Conservation (phyloP, 2,113 vertebrate genomes). For the Lota lota region DNA sequence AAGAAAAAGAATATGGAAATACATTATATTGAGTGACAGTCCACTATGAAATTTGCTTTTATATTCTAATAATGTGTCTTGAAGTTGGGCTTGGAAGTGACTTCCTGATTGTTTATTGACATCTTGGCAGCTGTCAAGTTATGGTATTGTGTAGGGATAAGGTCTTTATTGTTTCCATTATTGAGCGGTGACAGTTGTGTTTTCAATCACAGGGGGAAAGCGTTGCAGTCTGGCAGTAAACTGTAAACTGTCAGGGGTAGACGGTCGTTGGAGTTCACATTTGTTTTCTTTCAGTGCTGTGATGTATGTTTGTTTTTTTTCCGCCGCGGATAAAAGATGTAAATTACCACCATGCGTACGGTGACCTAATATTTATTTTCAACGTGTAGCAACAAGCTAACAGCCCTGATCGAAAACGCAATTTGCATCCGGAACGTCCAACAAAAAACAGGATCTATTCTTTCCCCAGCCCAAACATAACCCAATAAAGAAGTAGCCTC, state of each 20-base stretch:
- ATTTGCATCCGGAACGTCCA: no score
- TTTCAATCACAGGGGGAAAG: constrained; percentile 45
- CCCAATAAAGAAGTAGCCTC: no score
- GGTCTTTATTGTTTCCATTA: constrained; percentile 71
- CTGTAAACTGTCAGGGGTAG: constrained; percentile 34
- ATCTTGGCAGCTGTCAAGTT: constrained; percentile 60
- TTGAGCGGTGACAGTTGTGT: constrained; percentile 54
- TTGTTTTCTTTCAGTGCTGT: constrained; percentile 27
- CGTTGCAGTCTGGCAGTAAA: constrained; percentile 26
- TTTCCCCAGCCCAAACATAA: no score
- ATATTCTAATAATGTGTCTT: constrained; percentile 68
- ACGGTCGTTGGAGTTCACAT: constrained; percentile 34
- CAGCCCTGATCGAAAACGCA: no score
- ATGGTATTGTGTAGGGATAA: constrained; percentile 45
- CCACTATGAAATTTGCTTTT: constrained; percentile 54
- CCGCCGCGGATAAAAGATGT: neutral
- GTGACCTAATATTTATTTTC: no score
- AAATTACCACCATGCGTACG: no score
- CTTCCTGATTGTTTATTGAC: constrained; percentile 66
- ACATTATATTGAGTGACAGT: constrained; percentile 61
- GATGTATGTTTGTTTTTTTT: constrained; percentile 33
- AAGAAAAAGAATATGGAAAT: neutral
- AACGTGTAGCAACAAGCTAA: no score
- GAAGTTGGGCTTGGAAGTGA: constrained; percentile 65
- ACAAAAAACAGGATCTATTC: no score